phyloP scores from a whole-genome alignment of 2,888 invertebrate genomes.

The Prenolepis imparis region DNA sequence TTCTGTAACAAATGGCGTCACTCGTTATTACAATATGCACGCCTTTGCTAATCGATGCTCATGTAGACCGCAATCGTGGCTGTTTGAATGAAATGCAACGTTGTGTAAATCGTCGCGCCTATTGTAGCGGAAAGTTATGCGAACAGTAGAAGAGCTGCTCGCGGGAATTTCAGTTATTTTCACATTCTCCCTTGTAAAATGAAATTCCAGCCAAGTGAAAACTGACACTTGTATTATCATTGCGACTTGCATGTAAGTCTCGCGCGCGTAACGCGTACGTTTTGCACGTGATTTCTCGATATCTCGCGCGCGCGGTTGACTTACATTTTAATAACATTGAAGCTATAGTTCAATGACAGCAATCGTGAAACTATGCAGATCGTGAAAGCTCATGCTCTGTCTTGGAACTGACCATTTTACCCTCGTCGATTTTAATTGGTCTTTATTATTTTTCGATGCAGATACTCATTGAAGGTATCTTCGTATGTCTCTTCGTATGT shows the following conservation, averaged over 20 bases:
- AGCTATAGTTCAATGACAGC: neutral
- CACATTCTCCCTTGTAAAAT: conserved; percentile 71
- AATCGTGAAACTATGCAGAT: neutral
- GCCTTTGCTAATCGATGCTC: conserved; percentile 21
- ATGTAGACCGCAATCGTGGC: conserved; percentile 14
- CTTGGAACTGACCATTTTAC: neutral
- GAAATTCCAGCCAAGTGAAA: conserved; percentile 73
- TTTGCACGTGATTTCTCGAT: conserved; percentile 42
- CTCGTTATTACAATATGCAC: neutral
- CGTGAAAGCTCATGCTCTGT: neutral
- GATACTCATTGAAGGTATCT: no score
- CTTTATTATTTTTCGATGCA: no score
- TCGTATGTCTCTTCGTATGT: no score
- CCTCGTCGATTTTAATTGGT: no score
- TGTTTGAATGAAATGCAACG: conserved; percentile 42
- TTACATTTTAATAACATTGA: conserved; percentile 42
- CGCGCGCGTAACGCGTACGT: neutral
- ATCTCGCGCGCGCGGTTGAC: conserved; percentile 28
- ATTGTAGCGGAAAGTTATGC: conserved; percentile 73
- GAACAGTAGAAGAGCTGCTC: conserved; percentile 70
- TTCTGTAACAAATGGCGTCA: neutral
- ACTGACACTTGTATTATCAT: conserved; percentile 56
- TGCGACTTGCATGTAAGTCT: conserved; percentile 54
- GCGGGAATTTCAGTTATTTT: conserved; percentile 77
- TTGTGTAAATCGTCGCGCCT: conserved; percentile 42